Percentiles rank a stretch among this genome's conserved stretches.
Conservation (phyloP, 2,113 vertebrate genomes). For the Narcine bancroftii region DNA sequence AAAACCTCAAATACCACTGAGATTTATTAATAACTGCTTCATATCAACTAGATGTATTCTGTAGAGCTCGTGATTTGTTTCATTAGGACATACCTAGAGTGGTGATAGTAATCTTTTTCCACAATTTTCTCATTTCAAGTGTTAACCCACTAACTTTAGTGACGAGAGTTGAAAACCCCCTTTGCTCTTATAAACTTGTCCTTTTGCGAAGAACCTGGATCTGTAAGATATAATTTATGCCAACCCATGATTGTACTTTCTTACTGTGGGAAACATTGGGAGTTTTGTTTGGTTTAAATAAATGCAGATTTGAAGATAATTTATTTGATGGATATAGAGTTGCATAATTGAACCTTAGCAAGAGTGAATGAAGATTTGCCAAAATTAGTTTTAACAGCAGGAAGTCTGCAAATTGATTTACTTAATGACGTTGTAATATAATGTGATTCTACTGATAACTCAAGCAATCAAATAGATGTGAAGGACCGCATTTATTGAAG, state of each 20-base stretch:
- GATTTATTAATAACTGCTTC: not conserved
- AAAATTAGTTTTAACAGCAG: conserved; percentile 35
- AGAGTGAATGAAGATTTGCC: conserved; percentile 35
- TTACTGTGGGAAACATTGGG: conserved; percentile 7
- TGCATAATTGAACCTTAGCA: conserved; percentile 31
- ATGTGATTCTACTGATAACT: conserved; percentile 32
- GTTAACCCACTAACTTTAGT: not conserved
- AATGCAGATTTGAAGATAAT: conserved; percentile 27
- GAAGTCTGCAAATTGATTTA: conserved; percentile 37
- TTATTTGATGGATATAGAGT: conserved; percentile 20
- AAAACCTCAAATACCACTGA: not conserved
- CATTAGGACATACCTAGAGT: not conserved
- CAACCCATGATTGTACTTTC: not conserved
- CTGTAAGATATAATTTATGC: conserved; percentile 25
- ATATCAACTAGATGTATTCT: not conserved
- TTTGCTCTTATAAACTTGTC: not conserved
- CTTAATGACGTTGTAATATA: conserved; percentile 34
- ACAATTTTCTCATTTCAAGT: not conserved
- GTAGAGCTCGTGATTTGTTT: not conserved
- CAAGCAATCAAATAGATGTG: conserved; percentile 22
- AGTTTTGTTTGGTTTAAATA: conserved; percentile 24
- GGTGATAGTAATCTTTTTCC: not conserved
- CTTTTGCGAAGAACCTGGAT: not conserved
- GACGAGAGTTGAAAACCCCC: not conserved
- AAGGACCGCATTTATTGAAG: not conserved